Conservation (phyloP, 2,888 invertebrate species). For the Itoplectis maculator region DNA sequence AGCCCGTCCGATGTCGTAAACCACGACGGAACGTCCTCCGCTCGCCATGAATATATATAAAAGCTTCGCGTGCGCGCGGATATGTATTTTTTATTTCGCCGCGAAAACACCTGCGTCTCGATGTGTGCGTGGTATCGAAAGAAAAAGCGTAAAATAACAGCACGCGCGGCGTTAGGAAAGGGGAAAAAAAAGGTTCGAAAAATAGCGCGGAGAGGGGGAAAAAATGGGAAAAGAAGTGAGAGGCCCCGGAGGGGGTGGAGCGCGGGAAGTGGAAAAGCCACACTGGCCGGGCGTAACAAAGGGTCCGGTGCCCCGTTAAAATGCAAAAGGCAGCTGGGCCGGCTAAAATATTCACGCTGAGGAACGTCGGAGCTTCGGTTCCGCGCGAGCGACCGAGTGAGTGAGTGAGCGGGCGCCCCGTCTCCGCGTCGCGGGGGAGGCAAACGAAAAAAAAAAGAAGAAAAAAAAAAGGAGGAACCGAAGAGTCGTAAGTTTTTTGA, state of each 20-base stretch:
- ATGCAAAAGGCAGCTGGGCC: constrained; percentile 72
- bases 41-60: neutral
- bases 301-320: constrained; percentile 67
- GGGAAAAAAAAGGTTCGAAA: constrained; percentile 5
- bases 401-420: constrained; percentile 34
- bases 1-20: neutral
- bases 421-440: neutral
- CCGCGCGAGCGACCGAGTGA: constrained; percentile 42
- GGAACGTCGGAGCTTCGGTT: constrained; percentile 20
- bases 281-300: constrained; percentile 56
- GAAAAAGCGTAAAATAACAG: neutral
- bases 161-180: neutral
- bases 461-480: constrained; percentile 25
- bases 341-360: constrained; percentile 75
- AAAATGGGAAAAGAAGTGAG: constrained; percentile 28
- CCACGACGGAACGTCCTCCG: neutral
- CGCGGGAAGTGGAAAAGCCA: constrained; percentile 26
- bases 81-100: constrained; percentile 11
- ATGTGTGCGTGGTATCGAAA: neutral
- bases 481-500: constrained; percentile 62
- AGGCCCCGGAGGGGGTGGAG: constrained; percentile 13
- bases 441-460: constrained; percentile 6
- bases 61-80: too few species aligned
- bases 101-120: constrained; percentile 14
- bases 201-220: neutral